Evolutionary conservation across 2,113 vertebrate species (phyloP).

Genomic region (Fregata magnificens): DNA sequence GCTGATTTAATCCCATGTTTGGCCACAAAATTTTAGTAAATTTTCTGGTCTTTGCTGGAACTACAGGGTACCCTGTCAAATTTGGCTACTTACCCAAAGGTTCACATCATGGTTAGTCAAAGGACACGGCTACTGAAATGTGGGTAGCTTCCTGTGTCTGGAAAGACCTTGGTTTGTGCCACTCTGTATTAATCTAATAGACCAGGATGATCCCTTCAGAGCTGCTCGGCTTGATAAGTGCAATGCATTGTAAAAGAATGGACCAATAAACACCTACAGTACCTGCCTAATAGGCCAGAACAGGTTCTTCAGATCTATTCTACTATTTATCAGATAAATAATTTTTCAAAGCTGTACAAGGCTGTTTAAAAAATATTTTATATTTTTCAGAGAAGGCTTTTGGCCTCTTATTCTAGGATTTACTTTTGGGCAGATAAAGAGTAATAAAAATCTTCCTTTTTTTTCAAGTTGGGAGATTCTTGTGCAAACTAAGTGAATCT

Average conservation of each 20-base stretch:
- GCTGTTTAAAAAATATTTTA: neutral
- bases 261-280: neutral
- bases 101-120: neutral
- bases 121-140: neutral
- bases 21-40: neutral
- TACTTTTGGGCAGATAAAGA: neutral
- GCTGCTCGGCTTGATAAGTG: neutral
- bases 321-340: neutral
- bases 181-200: neutral
- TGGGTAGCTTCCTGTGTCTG: neutral
- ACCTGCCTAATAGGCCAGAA: neutral
- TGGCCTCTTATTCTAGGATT: neutral
- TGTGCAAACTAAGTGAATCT: neutral
- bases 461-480: neutral
- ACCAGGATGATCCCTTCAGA: neutral
- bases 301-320: neutral
- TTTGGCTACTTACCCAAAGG: neutral
- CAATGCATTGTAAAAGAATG: neutral
- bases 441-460: neutral
- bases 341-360: neutral
- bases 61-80: neutral
- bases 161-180: neutral
- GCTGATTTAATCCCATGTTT: neutral
- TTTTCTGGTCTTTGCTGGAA: neutral
- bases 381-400: neutral